Evolutionary conservation across 2,113 vertebrate genomes (phyloP).

Genomic region (Rattus rattus): DNA sequence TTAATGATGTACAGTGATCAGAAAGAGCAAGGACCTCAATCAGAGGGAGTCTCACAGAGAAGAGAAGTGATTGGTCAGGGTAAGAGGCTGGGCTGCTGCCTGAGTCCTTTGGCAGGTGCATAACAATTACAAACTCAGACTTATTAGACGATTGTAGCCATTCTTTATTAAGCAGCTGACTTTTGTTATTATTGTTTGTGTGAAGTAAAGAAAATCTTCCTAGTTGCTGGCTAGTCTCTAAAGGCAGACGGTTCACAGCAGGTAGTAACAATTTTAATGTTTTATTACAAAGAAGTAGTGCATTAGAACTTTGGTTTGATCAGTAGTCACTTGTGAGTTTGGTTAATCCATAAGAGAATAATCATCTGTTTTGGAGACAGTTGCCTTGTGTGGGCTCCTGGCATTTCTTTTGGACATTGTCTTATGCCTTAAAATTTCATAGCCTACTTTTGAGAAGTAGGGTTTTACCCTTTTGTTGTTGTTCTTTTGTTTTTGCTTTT

Average conservation of each 20-base stretch:
- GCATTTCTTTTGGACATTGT: constrained; percentile 49
- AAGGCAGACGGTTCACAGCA: neutral
- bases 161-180: neutral
- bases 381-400: neutral
- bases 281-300: neutral
- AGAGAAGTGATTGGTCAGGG: neutral
- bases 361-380: neutral
- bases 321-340: neutral
- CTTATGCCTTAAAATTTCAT: constrained; percentile 56
- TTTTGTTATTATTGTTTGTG: neutral
- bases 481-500: neutral
- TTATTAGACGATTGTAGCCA: neutral
- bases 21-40: constrained; percentile 28
- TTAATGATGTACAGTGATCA: neutral
- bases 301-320: neutral
- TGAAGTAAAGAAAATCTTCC: neutral
- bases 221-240: neutral
- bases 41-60: neutral
- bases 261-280: neutral
- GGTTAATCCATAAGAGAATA: neutral
- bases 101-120: neutral
- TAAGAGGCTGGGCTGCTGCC: neutral
- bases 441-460: constrained; percentile 31
- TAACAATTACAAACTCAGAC: neutral
- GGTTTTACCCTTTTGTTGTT: neutral